phyloP scores from a whole-genome alignment of 2,797 vertebrate species.

The Chromis chromis region DNA sequence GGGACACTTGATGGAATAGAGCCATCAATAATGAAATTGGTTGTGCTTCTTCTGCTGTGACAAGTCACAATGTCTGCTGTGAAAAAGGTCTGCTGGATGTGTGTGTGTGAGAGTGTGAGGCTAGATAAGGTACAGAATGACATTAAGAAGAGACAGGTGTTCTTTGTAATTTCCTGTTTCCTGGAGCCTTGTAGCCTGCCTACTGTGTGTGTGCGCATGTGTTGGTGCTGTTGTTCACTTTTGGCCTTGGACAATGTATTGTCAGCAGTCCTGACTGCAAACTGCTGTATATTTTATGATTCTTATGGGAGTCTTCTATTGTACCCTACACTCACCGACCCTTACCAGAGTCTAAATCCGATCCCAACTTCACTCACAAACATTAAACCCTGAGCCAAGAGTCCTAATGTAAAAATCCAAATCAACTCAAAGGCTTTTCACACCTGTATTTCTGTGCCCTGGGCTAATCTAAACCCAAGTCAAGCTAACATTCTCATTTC shows the following conservation, averaged over 20 bases:
- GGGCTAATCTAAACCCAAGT: no score
- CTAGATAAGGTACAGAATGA: neutral
- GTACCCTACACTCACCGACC: no score
- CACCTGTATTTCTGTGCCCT: no score
- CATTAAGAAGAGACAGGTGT: constrained; percentile 2
- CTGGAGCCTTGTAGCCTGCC: constrained; percentile 20
- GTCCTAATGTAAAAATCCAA: no score
- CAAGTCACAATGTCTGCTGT: neutral
- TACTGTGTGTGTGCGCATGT: neutral
- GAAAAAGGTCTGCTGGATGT: neutral
- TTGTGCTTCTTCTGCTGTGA: neutral
- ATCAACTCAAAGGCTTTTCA: no score
- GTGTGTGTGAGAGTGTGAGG: neutral
- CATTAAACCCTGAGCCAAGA: no score
- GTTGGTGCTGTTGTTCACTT: neutral
- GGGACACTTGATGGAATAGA: neutral
- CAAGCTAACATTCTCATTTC: no score
- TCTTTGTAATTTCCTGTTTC: constrained; percentile 23
- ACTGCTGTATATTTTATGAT: neutral
- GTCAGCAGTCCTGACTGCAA: constrained; percentile 20
- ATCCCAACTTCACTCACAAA: no score
- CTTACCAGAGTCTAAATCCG: no score
- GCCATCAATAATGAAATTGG: neutral
- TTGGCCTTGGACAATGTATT: constrained; percentile 25
- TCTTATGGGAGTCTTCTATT: neutral